Conservation (phyloP, 2,888 invertebrate species). For the Margaritifera margaritifera region DNA sequence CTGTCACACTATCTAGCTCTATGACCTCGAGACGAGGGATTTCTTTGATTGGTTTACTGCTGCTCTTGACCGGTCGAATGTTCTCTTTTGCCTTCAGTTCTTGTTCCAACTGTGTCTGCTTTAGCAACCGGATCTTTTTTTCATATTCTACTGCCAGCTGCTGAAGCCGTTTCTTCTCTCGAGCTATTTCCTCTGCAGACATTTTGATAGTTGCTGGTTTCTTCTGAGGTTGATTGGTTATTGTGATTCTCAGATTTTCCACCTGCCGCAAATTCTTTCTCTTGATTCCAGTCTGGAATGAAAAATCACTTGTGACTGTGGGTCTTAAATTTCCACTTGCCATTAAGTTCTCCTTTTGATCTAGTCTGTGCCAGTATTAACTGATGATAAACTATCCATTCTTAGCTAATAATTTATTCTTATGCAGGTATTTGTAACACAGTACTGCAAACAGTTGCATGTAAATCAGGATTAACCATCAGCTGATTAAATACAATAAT, state of each 20-base stretch:
- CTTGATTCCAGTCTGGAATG: too few species aligned
- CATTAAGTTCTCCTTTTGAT: too few species aligned
- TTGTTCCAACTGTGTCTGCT: constrained; percentile 23
- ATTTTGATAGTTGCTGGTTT: constrained; percentile 3
- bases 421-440: too few species aligned
- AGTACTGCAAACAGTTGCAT: too few species aligned
- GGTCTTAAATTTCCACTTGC: too few species aligned
- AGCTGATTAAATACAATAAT: too few species aligned
- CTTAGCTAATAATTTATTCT: too few species aligned
- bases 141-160: constrained; percentile 51
- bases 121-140: constrained; percentile 48
- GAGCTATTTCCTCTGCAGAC: constrained; percentile 26
- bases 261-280: not conserved
- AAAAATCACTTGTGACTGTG: too few species aligned
- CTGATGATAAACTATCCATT: too few species aligned
- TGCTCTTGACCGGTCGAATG: not conserved
- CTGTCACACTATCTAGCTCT: constrained; percentile 18
- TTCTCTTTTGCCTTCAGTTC: constrained; percentile 11
- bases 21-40: constrained; percentile 46
- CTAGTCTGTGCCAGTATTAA: too few species aligned
- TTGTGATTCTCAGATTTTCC: constrained; percentile 12
- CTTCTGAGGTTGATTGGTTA: constrained; percentile 1
- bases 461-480: too few species aligned
- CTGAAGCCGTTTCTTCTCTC: constrained; percentile 53
- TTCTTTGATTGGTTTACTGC: constrained; percentile 9